Percentiles rank a stretch among this genome's conserved stretches.
These are phyloP conservation scores for Abrostola triplasia DNA, from an alignment of 2,888 invertebrate genomes.

Conservation along the genomic window DNA sequence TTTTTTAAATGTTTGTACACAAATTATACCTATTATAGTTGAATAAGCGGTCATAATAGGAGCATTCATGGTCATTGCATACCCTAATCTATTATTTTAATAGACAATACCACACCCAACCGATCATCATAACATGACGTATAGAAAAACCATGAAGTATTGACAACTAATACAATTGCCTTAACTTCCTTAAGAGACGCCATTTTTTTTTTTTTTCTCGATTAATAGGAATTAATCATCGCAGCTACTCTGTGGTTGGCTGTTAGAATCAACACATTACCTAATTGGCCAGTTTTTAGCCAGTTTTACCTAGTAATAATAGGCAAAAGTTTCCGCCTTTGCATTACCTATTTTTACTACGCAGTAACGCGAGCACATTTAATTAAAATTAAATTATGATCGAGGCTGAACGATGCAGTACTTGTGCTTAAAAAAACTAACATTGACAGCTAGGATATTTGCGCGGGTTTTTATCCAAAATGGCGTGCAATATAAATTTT, in stretches of 20 bases:
- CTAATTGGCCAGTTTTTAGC: conserved; percentile 55
- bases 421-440: conserved; percentile 11
- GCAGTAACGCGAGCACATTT: conserved; percentile 21
- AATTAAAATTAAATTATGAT: conserved; percentile 28
- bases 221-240: conserved; percentile 56
- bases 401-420: conserved; percentile 24
- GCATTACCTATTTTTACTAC: conserved; percentile 30
- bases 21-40: conserved; percentile 37
- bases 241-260: conserved; percentile 51
- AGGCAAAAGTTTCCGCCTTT: conserved; percentile 48
- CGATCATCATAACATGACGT: conserved; percentile 46
- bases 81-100: conserved; percentile 51
- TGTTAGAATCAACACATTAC: conserved; percentile 41
- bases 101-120: conserved; percentile 47
- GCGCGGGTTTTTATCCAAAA: conserved; percentile 26
- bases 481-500: conserved; percentile 9
- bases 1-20: conserved; percentile 25
- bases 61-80: conserved; percentile 38
- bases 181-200: conserved; percentile 55
- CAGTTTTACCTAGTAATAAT: conserved; percentile 51
- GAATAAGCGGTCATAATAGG: conserved; percentile 40
- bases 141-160: conserved; percentile 55
- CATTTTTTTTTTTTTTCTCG: conserved; percentile 53
- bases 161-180: conserved; percentile 41
- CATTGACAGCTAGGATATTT: conserved; percentile 7